Evolutionary conservation across 2,888 invertebrate genomes (phyloP).

Genomic region (Acrocyrtus sp.): DNA sequence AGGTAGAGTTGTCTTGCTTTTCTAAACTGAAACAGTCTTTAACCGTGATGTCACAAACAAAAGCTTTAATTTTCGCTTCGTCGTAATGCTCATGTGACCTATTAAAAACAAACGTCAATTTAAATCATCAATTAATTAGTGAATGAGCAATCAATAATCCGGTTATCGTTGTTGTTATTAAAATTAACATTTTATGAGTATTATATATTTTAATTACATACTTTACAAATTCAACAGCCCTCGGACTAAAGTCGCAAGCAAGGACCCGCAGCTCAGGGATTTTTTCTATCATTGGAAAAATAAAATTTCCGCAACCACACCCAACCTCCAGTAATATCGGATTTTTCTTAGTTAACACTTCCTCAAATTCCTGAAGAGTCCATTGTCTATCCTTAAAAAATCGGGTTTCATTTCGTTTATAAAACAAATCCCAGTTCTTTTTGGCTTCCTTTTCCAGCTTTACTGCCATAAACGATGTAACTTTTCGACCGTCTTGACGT

Average conservation of each 20-base stretch:
- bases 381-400: conserved; percentile 97
- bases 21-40: conserved; percentile 73
- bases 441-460: conserved; percentile 84
- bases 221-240: conserved; percentile 88
- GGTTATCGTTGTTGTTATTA: background rate
- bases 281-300: conserved; percentile 89
- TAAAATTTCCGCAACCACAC: conserved; percentile 94
- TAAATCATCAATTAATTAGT: no score
- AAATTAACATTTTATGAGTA: background rate
- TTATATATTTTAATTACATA: conserved; percentile 61
- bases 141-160: background rate
- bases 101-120: background rate
- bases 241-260: conserved; percentile 93
- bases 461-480: conserved; percentile 78
- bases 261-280: conserved; percentile 78
- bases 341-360: conserved; percentile 70
- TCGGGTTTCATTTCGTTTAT: conserved; percentile 90
- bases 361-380: conserved; percentile 94
- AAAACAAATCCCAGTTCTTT: conserved; percentile 96
- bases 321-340: conserved; percentile 71
- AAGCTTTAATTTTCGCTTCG: conserved; percentile 76
- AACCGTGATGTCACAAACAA: conserved; percentile 85
- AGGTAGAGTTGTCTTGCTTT: background rate
- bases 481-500: conserved; percentile 76
- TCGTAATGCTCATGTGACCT: conserved; percentile 72